A percentile compares a stretch with the other conserved stretches of the same genome.
Conservation (phyloP, 92 coral and sea anemone species). For the Plumapathes pennacea region DNA sequence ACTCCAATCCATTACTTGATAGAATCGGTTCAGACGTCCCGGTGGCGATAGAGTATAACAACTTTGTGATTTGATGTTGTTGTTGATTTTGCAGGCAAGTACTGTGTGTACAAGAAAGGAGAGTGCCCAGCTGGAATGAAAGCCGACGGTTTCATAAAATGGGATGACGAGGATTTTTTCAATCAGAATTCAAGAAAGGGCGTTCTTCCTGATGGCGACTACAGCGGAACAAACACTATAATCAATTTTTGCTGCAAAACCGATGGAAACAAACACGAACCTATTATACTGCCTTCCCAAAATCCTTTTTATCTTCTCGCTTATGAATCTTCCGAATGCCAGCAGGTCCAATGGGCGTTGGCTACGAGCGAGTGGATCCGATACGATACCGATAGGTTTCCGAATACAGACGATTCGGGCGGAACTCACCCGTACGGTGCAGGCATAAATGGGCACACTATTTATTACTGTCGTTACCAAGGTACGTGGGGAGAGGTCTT, state of each 20-base stretch:
- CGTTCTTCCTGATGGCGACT: constrained; percentile 27
- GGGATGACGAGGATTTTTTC: constrained; percentile 40
- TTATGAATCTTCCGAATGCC: constrained; percentile 51
- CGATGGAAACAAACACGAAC: constrained; percentile 23
- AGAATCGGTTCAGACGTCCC: no score
- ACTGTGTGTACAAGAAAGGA: constrained; percentile 36
- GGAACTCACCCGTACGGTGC: constrained; percentile 4
- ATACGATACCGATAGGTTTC: constrained; percentile 22
- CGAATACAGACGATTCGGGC: neutral
- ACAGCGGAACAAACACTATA: constrained; percentile 11
- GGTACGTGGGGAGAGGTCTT: constrained; percentile 12
- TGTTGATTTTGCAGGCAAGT: constrained; percentile 15
- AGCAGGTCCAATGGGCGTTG: constrained; percentile 62
- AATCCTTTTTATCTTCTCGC: constrained; percentile 63
- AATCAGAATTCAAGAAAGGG: constrained; percentile 12
- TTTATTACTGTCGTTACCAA: constrained; percentile 47
- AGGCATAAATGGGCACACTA: neutral
- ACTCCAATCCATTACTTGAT: no score
- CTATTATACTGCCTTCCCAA: constrained; percentile 39
- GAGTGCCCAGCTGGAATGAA: constrained; percentile 6
- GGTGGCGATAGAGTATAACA: no score
- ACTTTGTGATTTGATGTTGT: neutral
- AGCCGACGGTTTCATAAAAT: constrained; percentile 14
- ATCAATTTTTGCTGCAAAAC: constrained; percentile 48
- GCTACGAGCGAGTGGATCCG: constrained; percentile 55